Evolutionary conservation across 2,113 vertebrate genomes (phyloP).

Genomic region (Orcinus orca): DNA sequence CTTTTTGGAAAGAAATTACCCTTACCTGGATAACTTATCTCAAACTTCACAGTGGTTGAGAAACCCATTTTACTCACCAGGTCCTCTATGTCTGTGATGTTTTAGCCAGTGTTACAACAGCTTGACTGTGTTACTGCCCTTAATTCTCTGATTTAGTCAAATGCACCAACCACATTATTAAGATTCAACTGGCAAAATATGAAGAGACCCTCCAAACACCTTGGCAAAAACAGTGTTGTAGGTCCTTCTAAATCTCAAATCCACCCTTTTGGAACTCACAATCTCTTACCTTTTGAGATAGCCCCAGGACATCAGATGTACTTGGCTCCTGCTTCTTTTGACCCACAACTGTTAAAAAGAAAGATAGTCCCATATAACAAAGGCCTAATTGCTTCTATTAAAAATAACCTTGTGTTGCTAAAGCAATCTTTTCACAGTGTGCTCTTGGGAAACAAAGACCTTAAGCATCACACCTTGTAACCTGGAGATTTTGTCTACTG

Average conservation of each 20-base stretch:
- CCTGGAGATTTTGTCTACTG: neutral
- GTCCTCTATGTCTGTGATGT: neutral
- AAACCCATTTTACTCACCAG: neutral
- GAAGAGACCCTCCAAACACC: neutral
- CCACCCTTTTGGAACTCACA: neutral
- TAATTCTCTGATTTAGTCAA: neutral
- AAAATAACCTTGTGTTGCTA: neutral
- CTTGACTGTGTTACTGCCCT: neutral
- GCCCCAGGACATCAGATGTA: neutral
- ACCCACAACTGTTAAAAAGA: neutral
- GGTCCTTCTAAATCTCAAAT: neutral
- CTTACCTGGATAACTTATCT: neutral
- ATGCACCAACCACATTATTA: neutral
- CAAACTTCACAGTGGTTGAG: neutral
- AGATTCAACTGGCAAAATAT: neutral
- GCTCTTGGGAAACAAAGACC: neutral
- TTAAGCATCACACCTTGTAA: neutral
- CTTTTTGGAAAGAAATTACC: neutral
- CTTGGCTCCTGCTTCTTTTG: neutral
- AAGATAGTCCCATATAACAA: neutral
- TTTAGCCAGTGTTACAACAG: neutral
- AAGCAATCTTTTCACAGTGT: neutral
- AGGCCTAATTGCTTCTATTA: neutral
- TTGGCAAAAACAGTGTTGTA: neutral
- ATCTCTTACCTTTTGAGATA: neutral